A percentile compares a stretch with the other conserved stretches of the same genome.
These are phyloP conservation scores for Lycopodina hypogea DNA, from an alignment of 37 sponge, comb jelly and placozoan genomes.

Conservation along the genomic window DNA sequence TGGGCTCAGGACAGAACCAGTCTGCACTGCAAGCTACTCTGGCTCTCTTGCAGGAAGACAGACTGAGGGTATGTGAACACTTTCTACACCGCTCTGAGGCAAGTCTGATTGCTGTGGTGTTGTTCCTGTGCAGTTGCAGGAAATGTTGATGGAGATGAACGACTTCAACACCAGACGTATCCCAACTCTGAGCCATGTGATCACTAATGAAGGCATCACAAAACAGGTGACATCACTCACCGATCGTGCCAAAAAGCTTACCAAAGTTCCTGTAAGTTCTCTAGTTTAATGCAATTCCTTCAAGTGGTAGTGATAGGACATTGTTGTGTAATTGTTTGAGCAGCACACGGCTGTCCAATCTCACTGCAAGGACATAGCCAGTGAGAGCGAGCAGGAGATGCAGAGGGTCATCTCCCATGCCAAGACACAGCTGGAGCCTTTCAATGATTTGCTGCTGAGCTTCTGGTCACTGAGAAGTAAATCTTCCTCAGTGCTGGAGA, in stretches of 20 bases:
- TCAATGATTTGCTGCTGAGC: neutral
- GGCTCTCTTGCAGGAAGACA: neutral
- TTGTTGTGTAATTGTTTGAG: too few relatives aligned
- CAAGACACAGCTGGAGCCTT: neutral
- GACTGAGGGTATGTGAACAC: neutral
- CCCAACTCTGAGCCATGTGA: neutral
- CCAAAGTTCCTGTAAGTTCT: conserved; percentile 8
- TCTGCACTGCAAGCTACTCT: neutral
- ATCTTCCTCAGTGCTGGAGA: neutral
- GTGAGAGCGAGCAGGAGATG: conserved; percentile 10
- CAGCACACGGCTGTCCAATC: conserved; percentile 11
- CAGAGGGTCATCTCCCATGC: neutral
- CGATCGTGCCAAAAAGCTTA: conserved; percentile 30
- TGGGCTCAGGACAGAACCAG: neutral
- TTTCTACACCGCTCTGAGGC: neutral
- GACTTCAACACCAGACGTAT: neutral
- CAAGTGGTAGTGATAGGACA: neutral
- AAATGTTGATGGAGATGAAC: conserved; percentile 5
- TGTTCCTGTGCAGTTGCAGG: conserved; percentile 11
- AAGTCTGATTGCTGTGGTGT: neutral
- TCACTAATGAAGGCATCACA: conserved; percentile 10
- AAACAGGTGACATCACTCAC: conserved; percentile 1
- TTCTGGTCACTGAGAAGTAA: conserved; percentile 3
- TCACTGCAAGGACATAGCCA: neutral
- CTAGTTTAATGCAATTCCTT: neutral